phyloP scores from a whole-genome alignment of 1,140 invertebrate genomes.

The Aphis craccivora region DNA sequence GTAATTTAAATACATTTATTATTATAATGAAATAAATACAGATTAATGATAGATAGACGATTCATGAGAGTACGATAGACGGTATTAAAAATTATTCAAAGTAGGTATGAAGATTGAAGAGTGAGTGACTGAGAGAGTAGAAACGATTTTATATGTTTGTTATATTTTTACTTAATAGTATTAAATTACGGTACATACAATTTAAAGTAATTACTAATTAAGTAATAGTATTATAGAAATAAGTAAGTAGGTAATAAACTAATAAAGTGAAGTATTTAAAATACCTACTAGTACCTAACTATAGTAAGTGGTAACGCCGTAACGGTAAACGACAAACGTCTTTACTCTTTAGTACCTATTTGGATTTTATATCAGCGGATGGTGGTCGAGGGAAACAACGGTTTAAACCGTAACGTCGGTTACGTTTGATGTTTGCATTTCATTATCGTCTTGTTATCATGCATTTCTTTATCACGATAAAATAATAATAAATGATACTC shows the following conservation, averaged over 20 bases:
- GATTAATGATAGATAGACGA: neutral
- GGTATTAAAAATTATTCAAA: neutral
- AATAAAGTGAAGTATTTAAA: too few species aligned
- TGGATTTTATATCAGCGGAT: neutral
- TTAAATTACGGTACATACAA: too few species aligned
- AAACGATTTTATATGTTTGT: too few species aligned
- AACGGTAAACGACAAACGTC: neutral
- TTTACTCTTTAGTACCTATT: neutral
- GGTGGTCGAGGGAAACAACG: neutral
- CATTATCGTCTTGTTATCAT: neutral
- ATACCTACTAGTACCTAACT: too few species aligned
- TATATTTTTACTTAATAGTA: too few species aligned
- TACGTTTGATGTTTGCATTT: neutral
- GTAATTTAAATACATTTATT: neutral
- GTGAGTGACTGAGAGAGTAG: too few species aligned
- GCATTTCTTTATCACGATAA: constrained; percentile 14
- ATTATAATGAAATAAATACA: neutral
- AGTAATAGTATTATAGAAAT: too few species aligned
- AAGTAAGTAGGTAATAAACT: too few species aligned
- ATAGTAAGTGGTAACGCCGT: neutral
- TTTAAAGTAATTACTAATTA: too few species aligned
- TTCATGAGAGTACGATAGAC: neutral
- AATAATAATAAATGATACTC: neutral
- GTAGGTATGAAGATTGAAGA: neutral
- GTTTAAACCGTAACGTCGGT: constrained; percentile 33